phyloP scores from a whole-genome alignment of 2,888 invertebrate genomes.

The Rhagonycha lutea region DNA sequence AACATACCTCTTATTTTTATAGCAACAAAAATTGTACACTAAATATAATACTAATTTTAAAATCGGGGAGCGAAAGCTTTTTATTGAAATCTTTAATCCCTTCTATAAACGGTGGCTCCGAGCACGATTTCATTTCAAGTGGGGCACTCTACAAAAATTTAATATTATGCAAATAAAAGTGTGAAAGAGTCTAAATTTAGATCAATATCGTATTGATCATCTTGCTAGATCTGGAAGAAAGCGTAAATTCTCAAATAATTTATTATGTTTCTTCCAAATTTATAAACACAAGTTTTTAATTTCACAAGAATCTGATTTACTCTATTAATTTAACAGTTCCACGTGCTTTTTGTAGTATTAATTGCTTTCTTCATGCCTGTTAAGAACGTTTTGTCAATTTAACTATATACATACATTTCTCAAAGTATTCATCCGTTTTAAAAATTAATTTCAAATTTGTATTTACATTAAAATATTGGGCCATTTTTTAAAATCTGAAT shows the following conservation, averaged over 20 bases:
- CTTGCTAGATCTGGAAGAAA: neutral
- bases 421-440: no score
- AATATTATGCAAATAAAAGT: neutral
- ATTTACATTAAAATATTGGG: no score
- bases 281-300: neutral
- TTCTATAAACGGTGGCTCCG: conserved; percentile 3
- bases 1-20: neutral
- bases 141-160: conserved; percentile 7
- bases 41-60: conserved; percentile 18
- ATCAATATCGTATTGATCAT: conserved; percentile 5
- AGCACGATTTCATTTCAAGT: conserved; percentile 1
- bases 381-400: no score
- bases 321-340: neutral
- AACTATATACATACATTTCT: no score
- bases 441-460: no score
- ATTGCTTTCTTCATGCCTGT: no score
- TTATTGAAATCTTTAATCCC: conserved; percentile 22
- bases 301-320: neutral
- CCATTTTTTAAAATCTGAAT: no score
- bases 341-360: neutral
- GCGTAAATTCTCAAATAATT: conserved; percentile 1
- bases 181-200: conserved; percentile 3
- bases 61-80: conserved; percentile 19
- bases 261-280: neutral
- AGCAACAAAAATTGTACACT: conserved; percentile 8